A percentile compares a stretch with the other conserved stretches of the same genome.
These are phyloP conservation scores for Gallinago stenura DNA, from an alignment of 2,797 vertebrate genomes.

Conservation along the genomic window DNA sequence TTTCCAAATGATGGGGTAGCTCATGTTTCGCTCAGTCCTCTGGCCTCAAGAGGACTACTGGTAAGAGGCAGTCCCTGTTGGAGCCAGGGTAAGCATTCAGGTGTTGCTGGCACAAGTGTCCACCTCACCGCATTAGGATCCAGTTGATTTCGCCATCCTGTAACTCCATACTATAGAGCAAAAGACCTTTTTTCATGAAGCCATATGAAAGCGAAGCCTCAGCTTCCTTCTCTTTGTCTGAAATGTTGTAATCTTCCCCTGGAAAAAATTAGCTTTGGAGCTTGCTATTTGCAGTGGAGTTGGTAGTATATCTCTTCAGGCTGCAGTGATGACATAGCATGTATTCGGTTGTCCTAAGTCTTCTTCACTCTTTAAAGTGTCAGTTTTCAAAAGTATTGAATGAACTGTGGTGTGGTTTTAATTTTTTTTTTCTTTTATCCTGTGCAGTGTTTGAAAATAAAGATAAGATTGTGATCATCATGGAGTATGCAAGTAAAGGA, in stretches of 20 bases:
- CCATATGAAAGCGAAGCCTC: background rate
- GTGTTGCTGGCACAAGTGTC: background rate
- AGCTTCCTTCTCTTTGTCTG: background rate
- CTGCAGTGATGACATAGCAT: background rate
- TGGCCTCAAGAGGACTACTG: background rate
- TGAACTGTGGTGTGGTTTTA: background rate
- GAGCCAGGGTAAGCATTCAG: background rate
- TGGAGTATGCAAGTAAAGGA: constrained; percentile 98
- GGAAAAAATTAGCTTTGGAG: background rate
- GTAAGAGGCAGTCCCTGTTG: background rate
- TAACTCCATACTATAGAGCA: background rate
- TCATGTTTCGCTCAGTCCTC: background rate
- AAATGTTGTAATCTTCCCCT: background rate
- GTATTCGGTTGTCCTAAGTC: background rate
- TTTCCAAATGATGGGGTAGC: background rate
- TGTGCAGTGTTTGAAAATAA: constrained; percentile 96
- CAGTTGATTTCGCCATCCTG: background rate
- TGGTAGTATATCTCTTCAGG: background rate
- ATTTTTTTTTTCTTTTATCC: constrained; percentile 36
- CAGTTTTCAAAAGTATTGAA: background rate
- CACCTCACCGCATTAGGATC: background rate
- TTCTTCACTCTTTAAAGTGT: background rate
- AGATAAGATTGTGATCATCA: constrained; percentile 99
- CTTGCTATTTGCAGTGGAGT: background rate
- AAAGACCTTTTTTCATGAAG: background rate